Evolutionary conservation across 2,888 invertebrate species (phyloP), one percentile per base, ranked within the genome.

Genomic region (Pammene aurita): DNA sequence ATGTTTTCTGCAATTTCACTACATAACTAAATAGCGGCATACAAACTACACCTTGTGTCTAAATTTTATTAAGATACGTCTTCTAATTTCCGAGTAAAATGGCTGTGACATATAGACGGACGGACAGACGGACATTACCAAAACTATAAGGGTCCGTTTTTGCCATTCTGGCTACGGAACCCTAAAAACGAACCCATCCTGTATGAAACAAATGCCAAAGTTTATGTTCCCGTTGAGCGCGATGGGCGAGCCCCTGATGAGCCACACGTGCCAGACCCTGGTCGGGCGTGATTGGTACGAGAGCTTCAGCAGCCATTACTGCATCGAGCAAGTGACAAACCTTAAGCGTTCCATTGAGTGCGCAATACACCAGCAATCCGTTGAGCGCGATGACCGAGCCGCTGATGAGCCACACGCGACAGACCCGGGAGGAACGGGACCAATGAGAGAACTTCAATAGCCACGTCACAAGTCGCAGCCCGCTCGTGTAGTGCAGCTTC

Each of bases 401-500:
- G n/a, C 81, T 81, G 61, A 84, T 38, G 66, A 89, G 77, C 92
- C 92, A 92, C n/a, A 84, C 72, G 4, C 78, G 73, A 62, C 84
- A 83, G 67, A 85, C 80, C 0, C 75, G 44, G 1, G 78, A 72
- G 2, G 85, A 81, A 4, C 90, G 77, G 1, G 77, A 66, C 91
- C 92, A 91, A 74, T 89, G 83, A 0, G 90, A 88, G 14, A 81
- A 83, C 66, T 83, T 82, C 34, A 90, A 80, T 42, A 89, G 75
- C 71, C 89, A 81, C 1, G 87, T 79, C 46, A 90, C 79, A 16
- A 92, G 84, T 0, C 91, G 84, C 10, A 92, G 79, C 0, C 91
- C 92, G 0, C 86, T 84, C 0, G 92, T 92, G 78, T 90, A 91
- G 75, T 90, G 90, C 1, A 92, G 82, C 80, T 92, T 92, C 90